phyloP scores from a whole-genome alignment of 1,140 invertebrate genomes.

The Cotesia typhae region DNA sequence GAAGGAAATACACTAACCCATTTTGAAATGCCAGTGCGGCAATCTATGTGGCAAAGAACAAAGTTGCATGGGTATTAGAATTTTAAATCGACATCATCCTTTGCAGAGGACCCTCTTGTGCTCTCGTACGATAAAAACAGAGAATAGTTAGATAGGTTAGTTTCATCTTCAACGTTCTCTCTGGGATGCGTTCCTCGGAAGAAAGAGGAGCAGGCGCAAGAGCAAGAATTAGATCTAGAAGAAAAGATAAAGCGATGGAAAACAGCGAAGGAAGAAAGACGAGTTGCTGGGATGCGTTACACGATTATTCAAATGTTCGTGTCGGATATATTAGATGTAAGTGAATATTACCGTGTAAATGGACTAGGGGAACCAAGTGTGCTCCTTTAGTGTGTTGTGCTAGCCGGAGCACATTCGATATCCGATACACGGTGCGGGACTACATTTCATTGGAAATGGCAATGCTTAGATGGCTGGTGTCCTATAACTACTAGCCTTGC shows the following conservation, averaged over 20 bases:
- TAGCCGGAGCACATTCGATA: conserved; percentile 19
- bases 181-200: conserved; percentile 10
- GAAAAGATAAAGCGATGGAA: neutral
- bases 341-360: conserved; percentile 20
- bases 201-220: conserved; percentile 2
- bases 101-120: conserved; percentile 3
- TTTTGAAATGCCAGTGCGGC: conserved; percentile 35
- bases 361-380: conserved; percentile 22
- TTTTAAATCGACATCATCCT: conserved; percentile 38
- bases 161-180: conserved; percentile 2
- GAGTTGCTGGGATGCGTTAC: conserved; percentile 14
- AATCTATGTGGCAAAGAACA: conserved; percentile 40
- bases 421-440: conserved; percentile 10
- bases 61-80: conserved; percentile 36
- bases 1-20: conserved; percentile 34
- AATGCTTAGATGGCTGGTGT: neutral
- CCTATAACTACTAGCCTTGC: too few relatives aligned
- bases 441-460: conserved; percentile 10
- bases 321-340: conserved; percentile 25
- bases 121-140: neutral
- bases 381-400: conserved; percentile 5
- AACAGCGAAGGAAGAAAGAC: conserved; percentile 12
- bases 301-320: conserved; percentile 37
- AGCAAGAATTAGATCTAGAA: neutral
- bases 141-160: neutral